Base-by-base conservation (phyloP, 2,797 vertebrate genomes). In the Muscicapa striata region DNA sequence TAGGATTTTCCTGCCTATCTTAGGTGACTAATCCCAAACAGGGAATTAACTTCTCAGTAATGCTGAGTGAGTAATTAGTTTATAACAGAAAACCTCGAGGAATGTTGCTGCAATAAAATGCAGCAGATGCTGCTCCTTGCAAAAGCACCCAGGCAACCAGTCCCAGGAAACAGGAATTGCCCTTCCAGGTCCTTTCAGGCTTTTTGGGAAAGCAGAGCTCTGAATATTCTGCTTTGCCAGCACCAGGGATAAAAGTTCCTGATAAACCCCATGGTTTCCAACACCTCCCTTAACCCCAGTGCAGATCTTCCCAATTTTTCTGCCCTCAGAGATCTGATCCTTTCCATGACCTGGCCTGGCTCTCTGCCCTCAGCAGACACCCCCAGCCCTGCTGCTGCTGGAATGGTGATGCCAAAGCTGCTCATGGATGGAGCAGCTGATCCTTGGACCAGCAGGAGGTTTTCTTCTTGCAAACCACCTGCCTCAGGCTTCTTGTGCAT, bases 101-200 rank as follows among this genome's bases (percentile, higher is more conserved):
- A 51, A 55, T 27, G 29, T 8, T 8, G 1, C n/a, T 52, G 40
- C 66, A 34, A 13, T 8, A 20, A 62, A 30, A 51, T 5, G 23
- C 23, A 1, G n/a, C 49, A 85, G 70, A 11, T 38, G 52, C 45
- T 67, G 75, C 68, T 72, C 49, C 46, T n/a, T 75, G 22, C 19
- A 57, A 32, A 3, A 66, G 10, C 9, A 0, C 12, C 2, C 1
- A 30, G 19, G 2, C 21, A 13, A 34, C 43, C 18, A 55, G 11
- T 15, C 58, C 54, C 66, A 72, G 1, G 0, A 4, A 57, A 58
- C 24, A 63, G 66, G 62, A 93, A 59, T 48, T 54, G 20, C 6
- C 49, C 10, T 46, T 77, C 64, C 32, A 8, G 0, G 0, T 51
- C 49, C 75, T 24, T 10, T 8, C 2, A 1, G 66, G 86, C 13